Percentiles rank a stretch among this genome's conserved stretches.
Evolutionary conservation across 2,888 invertebrate genomes (phyloP).

Genomic region (Hypomecis atomaria): DNA sequence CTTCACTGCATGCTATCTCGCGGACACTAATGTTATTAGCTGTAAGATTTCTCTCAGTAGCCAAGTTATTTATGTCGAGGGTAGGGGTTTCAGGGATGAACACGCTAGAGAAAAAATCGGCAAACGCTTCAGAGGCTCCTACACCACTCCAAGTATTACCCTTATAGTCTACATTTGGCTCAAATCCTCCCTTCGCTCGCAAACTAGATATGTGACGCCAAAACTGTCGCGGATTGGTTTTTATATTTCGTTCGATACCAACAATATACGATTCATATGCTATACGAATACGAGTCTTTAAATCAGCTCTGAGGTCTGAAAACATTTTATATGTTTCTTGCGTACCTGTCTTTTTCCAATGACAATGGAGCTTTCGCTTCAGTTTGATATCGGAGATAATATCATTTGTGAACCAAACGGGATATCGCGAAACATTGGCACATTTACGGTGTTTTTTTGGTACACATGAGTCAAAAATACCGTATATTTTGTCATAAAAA

Average conservation of each 20-base stretch:
- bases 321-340: not conserved
- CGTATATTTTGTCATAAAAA: not conserved
- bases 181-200: not conserved
- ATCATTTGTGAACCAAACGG: slow-evolving; percentile 2
- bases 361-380: not conserved
- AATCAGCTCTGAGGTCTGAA: not conserved
- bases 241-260: not conserved
- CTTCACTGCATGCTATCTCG: not conserved
- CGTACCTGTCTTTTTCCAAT: not conserved
- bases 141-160: not conserved
- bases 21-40: not conserved
- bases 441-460: not conserved
- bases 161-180: not conserved
- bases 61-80: not conserved
- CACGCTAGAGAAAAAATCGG: not conserved
- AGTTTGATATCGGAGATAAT: slow-evolving; percentile 1
- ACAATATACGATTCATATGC: not conserved
- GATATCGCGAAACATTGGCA: not conserved
- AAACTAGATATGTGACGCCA: slow-evolving; percentile 1
- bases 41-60: not conserved
- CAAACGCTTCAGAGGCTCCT: not conserved
- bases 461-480: not conserved
- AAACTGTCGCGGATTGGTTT: not conserved
- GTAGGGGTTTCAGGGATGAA: not conserved
- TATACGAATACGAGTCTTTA: not conserved